Evolutionary conservation across 2,113 vertebrate genomes (phyloP), one percentile per base, ranked within the genome.

Genomic region (Zosterops lateralis): DNA sequence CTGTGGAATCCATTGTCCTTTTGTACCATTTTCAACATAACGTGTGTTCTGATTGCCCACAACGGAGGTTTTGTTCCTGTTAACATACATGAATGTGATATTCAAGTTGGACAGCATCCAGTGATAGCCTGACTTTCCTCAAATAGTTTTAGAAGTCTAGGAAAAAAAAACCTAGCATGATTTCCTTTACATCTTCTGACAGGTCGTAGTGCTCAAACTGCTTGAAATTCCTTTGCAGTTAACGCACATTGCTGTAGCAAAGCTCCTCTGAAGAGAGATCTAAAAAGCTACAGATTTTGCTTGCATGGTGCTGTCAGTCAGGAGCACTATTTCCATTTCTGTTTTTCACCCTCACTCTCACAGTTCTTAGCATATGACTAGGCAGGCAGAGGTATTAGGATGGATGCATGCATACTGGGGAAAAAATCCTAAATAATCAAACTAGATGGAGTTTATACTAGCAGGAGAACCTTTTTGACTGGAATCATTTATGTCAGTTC

Each of bases 201-300:
- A 85, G 77, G 61, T 92, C 56, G 36, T 74, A 53, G 51, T 83
- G 67, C 82, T 90, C 67, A 92, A 88, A 95, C 62, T 95, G 75
- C 75, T 91, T 80, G 68, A 89, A 94, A 77, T 91, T 92, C 67
- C 65, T 91, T 80, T 95, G 71, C 89, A 56, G 91, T 85, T 92
- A 93, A 40, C 3, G 0, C 71, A 42, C 36, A 8, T 44, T 64
- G 71, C 89, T 83, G 38, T 77, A 91, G 82, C 72, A 87, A 48
- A 94, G 72, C 67, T 92, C 38, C 26, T 87, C 87, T 91, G 93
- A 85, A 93, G 89, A 65, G 62, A 91, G 45, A 91, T 92, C 84
- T 93, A 70, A 95, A 70, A 95, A 88, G 84, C 82, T 90, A 81
- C 89, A 96, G 87, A 95, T 91, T 95, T 94, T 92, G 84, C 93